These are phyloP conservation scores for Remorina albescens DNA, from an alignment of 2,797 vertebrate species.

Conservation along the genomic window DNA sequence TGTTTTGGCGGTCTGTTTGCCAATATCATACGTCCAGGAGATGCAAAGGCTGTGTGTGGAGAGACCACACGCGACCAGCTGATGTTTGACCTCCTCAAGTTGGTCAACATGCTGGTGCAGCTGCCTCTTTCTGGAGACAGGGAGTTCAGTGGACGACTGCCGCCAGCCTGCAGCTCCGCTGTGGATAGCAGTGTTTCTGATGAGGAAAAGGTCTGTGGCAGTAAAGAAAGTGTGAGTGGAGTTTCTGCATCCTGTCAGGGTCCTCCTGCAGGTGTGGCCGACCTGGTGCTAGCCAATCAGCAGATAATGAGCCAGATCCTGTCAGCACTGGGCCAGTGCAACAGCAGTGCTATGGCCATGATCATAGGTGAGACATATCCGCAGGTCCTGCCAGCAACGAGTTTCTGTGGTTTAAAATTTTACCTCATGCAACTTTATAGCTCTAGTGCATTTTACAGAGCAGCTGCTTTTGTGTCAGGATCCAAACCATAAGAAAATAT, in stretches of 20 bases:
- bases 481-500: no score
- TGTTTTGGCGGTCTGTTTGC: conserved; percentile 98
- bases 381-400: background rate
- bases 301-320: conserved; percentile 99
- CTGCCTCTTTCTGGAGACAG: conserved; percentile 95
- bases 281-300: conserved; percentile 97
- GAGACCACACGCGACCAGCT: conserved; percentile 98
- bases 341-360: conserved; percentile 99
- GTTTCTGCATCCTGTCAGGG: conserved; percentile 86
- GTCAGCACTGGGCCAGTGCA: conserved; percentile 97
- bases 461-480: background rate
- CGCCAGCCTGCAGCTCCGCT: conserved; percentile 85
- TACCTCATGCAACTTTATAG: background rate
- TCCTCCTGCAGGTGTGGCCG: conserved; percentile 91
- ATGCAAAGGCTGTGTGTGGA: conserved; percentile 96
- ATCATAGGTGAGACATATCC: conserved; percentile 91
- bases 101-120: conserved; percentile 96
- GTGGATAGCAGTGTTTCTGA: conserved; percentile 95
- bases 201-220: conserved; percentile 97
- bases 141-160: conserved; percentile 93
- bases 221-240: conserved; percentile 91
- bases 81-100: conserved; percentile 97
- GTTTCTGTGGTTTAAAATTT: no score
- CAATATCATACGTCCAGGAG: conserved; percentile 97
- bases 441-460: background rate